Percentiles rank a stretch among this genome's conserved stretches.
These are phyloP conservation scores for Podargus strigoides DNA, from an alignment of 2,797 vertebrate genomes.

Conservation along the genomic window DNA sequence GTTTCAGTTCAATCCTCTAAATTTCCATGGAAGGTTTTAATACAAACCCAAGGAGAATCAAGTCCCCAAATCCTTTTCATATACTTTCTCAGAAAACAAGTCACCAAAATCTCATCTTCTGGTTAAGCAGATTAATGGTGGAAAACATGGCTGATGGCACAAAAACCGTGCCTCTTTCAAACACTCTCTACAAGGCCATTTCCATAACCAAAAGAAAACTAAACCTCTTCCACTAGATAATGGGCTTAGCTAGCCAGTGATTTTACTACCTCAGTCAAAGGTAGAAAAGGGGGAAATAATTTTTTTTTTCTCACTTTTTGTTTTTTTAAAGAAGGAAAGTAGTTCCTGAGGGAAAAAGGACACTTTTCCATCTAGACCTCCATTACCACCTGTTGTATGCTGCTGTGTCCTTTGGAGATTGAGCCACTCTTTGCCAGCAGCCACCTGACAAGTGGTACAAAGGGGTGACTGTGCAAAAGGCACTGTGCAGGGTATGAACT, in stretches of 20 bases:
- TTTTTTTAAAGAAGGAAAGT: neutral
- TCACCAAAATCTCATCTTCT: conserved; percentile 27
- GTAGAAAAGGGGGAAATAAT: neutral
- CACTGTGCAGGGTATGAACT: fast-evolving
- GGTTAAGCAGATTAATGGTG: neutral
- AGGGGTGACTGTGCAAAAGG: neutral
- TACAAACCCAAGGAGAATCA: neutral
- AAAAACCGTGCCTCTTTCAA: neutral
- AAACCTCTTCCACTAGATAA: conserved; percentile 36
- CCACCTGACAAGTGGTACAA: neutral
- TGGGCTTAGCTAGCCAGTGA: conserved; percentile 2
- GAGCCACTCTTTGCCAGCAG: neutral
- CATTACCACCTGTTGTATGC: neutral
- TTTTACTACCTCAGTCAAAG: conserved; percentile 51
- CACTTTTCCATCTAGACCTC: conserved; percentile 24
- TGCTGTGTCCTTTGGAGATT: neutral
- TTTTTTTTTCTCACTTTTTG: neutral
- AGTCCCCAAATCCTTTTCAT: neutral
- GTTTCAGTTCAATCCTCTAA: neutral
- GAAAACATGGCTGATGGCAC: neutral
- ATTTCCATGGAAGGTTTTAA: neutral
- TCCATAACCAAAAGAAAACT: neutral
- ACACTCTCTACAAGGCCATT: neutral
- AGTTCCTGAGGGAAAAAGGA: neutral
- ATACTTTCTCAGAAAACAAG: conserved; percentile 9